Conservation (phyloP, 2,888 invertebrate species). For the Gymnocheta viridis region DNA sequence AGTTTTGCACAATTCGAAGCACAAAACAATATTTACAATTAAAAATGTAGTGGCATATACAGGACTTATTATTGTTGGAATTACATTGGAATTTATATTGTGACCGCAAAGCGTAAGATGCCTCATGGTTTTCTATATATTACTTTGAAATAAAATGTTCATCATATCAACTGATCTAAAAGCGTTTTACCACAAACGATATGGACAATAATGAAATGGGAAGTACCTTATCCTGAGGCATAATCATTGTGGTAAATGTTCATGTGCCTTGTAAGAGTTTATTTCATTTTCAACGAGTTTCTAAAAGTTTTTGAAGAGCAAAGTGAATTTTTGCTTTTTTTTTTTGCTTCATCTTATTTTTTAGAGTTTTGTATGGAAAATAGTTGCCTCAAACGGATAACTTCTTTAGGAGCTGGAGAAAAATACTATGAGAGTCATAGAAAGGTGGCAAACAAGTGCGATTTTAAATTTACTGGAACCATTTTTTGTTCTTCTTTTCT, state of each 20-base stretch:
- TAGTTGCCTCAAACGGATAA: constrained; percentile 30
- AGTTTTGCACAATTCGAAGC: background rate
- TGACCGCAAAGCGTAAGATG: constrained; percentile 21
- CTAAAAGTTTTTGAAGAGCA: constrained; percentile 44
- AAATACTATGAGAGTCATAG: constrained; percentile 39
- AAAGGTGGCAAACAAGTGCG: constrained; percentile 70
- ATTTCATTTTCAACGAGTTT: constrained; percentile 52
- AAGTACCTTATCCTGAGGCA: constrained; percentile 68
- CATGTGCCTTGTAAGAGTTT: constrained; percentile 33
- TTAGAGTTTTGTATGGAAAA: constrained; percentile 12
- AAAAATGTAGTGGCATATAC: background rate
- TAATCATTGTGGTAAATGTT: constrained; percentile 59
- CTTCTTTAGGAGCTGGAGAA: constrained; percentile 29
- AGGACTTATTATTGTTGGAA: constrained; percentile 39
- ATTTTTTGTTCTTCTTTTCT: constrained; percentile 2
- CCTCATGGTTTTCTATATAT: background rate
- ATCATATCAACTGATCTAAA: constrained; percentile 68
- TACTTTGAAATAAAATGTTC: constrained; percentile 60
- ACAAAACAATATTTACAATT: background rate
- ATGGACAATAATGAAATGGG: constrained; percentile 69
- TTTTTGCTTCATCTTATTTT: background rate
- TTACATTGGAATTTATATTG: constrained; percentile 12
- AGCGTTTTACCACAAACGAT: constrained; percentile 67
- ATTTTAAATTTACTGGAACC: constrained; percentile 55
- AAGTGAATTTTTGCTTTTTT: constrained; percentile 51